Percentiles rank a stretch among this genome's conserved stretches.
These are phyloP conservation scores for Arnoldichthys spilopterus DNA, from an alignment of 2,797 vertebrate genomes.

Conservation along the genomic window DNA sequence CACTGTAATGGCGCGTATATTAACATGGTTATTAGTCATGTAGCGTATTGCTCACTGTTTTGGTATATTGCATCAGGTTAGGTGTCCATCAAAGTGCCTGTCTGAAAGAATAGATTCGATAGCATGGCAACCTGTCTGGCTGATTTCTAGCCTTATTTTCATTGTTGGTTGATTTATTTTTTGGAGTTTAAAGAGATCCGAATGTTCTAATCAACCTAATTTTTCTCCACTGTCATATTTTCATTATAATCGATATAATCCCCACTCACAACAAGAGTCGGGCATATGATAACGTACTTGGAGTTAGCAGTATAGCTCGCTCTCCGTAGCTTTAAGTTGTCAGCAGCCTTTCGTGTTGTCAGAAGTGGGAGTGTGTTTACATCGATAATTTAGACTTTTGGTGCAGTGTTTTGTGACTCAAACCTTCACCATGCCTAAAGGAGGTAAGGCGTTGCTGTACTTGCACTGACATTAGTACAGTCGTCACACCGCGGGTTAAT, in stretches of 20 bases:
- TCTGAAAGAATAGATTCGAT: slow-evolving; percentile 57
- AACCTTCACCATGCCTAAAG: slow-evolving; percentile 77
- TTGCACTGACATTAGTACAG: neutral
- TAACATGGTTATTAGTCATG: neutral
- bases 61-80: slow-evolving; percentile 77
- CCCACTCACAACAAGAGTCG: neutral
- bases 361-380: slow-evolving; percentile 10
- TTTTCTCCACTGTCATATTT: neutral
- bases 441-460: slow-evolving; percentile 72
- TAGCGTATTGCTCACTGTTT: slow-evolving; percentile 37
- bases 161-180: neutral
- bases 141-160: slow-evolving; percentile 17
- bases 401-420: neutral
- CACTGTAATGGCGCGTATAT: neutral
- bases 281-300: slow-evolving; percentile 1
- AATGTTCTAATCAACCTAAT: neutral
- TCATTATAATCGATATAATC: neutral
- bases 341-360: neutral
- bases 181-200: neutral
- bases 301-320: slow-evolving; percentile 5
- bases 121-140: neutral
- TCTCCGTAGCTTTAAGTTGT: slow-evolving; percentile 2
- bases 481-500: neutral
- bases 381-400: neutral
- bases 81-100: slow-evolving; percentile 53